Percentiles rank a stretch among this genome's conserved stretches.
Conservation (phyloP, 1,140 invertebrate genomes). For the Plectrocnemia conspersa region DNA sequence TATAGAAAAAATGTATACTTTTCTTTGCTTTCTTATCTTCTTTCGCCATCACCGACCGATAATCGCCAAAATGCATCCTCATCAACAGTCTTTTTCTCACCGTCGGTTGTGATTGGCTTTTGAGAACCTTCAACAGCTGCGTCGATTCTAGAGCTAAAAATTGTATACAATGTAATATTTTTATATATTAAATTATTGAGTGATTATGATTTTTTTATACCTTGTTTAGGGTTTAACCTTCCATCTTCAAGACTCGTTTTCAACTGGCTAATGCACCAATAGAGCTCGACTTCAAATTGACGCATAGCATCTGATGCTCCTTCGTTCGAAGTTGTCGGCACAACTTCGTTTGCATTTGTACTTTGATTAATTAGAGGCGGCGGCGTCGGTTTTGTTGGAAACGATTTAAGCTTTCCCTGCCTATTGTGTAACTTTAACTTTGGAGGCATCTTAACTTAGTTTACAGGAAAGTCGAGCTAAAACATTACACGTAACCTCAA, state of each 20-base stretch:
- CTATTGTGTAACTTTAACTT: slow-evolving; percentile 26
- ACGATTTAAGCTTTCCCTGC: slow-evolving; percentile 27
- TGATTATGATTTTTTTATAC: slow-evolving; percentile 38
- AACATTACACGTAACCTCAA: no score
- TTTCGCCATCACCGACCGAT: slow-evolving; percentile 66
- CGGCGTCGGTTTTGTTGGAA: slow-evolving; percentile 3
- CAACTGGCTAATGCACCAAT: slow-evolving; percentile 71
- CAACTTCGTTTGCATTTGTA: no score
- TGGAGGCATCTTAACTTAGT: slow-evolving; percentile 26
- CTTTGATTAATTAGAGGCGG: background rate
- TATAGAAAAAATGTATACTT: slow-evolving; percentile 35
- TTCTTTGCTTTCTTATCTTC: slow-evolving; percentile 62
- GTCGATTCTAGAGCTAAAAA: slow-evolving; percentile 56
- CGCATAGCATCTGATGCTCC: slow-evolving; percentile 55
- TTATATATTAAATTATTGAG: slow-evolving; percentile 29
- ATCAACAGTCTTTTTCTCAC: slow-evolving; percentile 69
- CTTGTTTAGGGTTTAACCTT: slow-evolving; percentile 60
- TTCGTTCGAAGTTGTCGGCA: no score
- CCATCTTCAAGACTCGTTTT: slow-evolving; percentile 54
- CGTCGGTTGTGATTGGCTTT: slow-evolving; percentile 60
- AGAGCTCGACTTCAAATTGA: slow-evolving; percentile 68
- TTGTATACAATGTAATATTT: slow-evolving; percentile 22
- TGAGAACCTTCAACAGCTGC: slow-evolving; percentile 61
- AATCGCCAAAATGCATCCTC: slow-evolving; percentile 68
- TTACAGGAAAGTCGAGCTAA: no score